phyloP scores from a whole-genome alignment of 2,113 vertebrate species.

The Rhinolophus sinicus region DNA sequence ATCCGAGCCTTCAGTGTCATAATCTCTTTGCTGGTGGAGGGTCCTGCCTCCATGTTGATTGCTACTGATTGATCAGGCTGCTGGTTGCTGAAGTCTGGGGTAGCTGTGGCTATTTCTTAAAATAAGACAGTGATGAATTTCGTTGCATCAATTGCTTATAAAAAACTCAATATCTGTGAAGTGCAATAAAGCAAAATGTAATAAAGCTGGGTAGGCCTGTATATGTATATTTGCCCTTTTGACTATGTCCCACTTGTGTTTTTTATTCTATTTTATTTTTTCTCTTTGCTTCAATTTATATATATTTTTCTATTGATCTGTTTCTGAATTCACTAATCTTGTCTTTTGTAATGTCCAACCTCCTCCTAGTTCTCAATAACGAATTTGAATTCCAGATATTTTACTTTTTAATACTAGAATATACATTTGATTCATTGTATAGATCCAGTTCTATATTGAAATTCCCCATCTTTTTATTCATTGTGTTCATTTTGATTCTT shows the following conservation, averaged over 20 bases:
- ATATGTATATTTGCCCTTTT: neutral
- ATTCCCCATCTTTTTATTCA: neutral
- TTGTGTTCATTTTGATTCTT: neutral
- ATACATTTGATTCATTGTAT: neutral
- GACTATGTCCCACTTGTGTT: neutral
- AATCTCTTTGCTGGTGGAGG: neutral
- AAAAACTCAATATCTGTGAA: neutral
- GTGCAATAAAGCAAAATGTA: neutral
- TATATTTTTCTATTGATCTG: neutral
- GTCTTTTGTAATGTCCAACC: neutral
- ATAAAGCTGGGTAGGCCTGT: neutral
- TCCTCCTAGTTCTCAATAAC: neutral
- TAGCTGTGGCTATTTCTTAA: neutral
- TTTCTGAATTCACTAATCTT: neutral
- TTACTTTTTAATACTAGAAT: neutral
- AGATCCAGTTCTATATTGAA: neutral
- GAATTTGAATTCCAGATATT: neutral
- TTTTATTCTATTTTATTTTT: neutral
- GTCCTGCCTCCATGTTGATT: neutral
- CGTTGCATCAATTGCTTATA: neutral
- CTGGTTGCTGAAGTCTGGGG: neutral
- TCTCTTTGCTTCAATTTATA: neutral
- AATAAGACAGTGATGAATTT: neutral
- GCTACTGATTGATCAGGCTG: too few species aligned
- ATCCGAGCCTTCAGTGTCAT: neutral